Evolutionary conservation across 2,797 vertebrate genomes (phyloP).

Genomic region (Petrocephalus schoutedeni): DNA sequence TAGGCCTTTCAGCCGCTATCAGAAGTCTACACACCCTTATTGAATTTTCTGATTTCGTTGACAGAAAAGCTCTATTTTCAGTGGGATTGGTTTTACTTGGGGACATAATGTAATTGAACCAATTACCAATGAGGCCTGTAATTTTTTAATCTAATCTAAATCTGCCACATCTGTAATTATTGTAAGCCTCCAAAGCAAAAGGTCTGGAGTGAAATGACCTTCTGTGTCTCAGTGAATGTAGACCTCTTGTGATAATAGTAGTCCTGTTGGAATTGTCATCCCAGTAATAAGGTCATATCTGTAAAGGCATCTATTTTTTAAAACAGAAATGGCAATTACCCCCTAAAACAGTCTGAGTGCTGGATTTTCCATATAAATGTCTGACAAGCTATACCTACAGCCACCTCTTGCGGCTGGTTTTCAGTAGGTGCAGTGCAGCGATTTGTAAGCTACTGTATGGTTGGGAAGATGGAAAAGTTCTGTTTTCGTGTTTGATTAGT

Average conservation of each 20-base stretch:
- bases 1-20: background rate
- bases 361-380: background rate
- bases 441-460: background rate
- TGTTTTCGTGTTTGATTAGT: background rate
- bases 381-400: background rate
- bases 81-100: background rate
- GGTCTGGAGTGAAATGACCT: background rate
- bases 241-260: background rate
- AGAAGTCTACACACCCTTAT: conserved; percentile 9
- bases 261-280: background rate
- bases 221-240: background rate
- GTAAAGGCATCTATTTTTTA: background rate
- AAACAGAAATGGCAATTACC: background rate
- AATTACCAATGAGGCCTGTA: background rate
- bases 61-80: background rate
- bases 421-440: background rate
- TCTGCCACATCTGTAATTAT: background rate
- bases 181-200: background rate
- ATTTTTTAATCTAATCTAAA: background rate
- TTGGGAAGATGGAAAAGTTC: background rate
- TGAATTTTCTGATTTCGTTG: background rate
- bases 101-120: background rate
- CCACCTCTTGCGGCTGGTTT: background rate
- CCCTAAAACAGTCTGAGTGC: background rate
- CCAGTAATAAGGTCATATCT: background rate